A percentile compares a stretch with the other conserved stretches of the same genome.
phyloP scores from a whole-genome alignment of 2,797 vertebrate species.

The Eulemur albifrons region DNA sequence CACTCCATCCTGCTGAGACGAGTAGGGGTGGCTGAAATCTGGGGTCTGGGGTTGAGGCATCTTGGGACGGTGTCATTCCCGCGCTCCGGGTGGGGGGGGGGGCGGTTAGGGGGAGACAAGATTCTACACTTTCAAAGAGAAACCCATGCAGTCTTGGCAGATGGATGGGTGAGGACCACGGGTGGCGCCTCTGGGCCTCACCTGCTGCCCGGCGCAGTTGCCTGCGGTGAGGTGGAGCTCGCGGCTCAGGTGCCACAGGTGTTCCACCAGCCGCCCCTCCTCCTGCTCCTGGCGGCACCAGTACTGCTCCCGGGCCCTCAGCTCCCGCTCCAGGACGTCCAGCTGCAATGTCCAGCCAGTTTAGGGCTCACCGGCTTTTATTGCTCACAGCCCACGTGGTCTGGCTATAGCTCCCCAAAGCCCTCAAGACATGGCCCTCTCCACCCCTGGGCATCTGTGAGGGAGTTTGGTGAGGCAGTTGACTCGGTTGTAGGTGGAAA shows the following conservation, averaged over 20 bases:
- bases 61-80: neutral
- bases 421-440: neutral
- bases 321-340: constrained; percentile 88
- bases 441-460: neutral
- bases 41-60: neutral
- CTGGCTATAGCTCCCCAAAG: neutral
- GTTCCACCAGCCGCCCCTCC: constrained; percentile 86
- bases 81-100: no score
- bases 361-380: neutral
- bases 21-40: neutral
- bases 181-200: neutral
- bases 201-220: constrained; percentile 73
- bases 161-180: neutral
- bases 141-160: neutral
- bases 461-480: neutral
- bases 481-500: neutral
- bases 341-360: constrained; percentile 78
- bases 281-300: constrained; percentile 88
- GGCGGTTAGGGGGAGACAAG: neutral
- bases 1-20: neutral
- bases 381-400: neutral
- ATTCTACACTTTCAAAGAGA: neutral
- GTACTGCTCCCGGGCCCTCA: constrained; percentile 82
- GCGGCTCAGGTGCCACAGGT: constrained; percentile 82
- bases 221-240: constrained; percentile 74